Base-by-base conservation (phyloP, 2,797 vertebrate species). In the Pangasius krempfi region DNA sequence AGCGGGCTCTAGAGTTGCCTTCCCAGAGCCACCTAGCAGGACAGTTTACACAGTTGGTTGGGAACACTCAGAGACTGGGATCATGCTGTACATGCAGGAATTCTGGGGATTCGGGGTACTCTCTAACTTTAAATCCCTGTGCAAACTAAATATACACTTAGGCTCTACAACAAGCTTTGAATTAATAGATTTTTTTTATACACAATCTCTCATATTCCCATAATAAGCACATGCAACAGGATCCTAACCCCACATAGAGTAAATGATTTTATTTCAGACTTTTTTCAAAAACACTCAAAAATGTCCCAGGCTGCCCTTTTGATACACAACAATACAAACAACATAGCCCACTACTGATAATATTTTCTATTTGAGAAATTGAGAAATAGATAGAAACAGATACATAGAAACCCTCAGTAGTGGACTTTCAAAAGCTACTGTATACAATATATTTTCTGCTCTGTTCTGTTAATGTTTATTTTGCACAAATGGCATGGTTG, bases 1-100 rank as follows among this genome's bases (percentile, higher is more conserved):
- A 12, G 22, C 22, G 33, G 89, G 87, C 90, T 89, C 64, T 87
- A 84, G 62, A 85, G 58, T 47, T 90, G 64, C 72, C 47, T 27
- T 50, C 25, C 58, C 66, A 13, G 25, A 78, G 56, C 58, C 88
- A 90, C 86, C 84, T 89, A 91, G 68, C 78, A 54, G 44, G 87
- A 60, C 70, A 50, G 84, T 87, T 91, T 76, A 91, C 85, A 89
- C 5, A 20, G 89, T 87, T 89, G 64, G 81, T 70, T 88, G n/a
- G 89, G 70, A 88, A 90, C 52, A 27, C 37, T 47, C 75, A 70
- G 25, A 47, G 58, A n/a, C 37, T 37, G 33, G 47, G 81, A 75
- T 64, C 22, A 33, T n/a, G 37, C 44, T 52, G 1, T n/a, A 18
- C 37, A 84, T 47, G 14, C 44, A 30, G 40, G n/a, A 84, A 84